Conservation (phyloP, 2,797 vertebrate genomes). For the Periophthalmus magnuspinnatus region DNA sequence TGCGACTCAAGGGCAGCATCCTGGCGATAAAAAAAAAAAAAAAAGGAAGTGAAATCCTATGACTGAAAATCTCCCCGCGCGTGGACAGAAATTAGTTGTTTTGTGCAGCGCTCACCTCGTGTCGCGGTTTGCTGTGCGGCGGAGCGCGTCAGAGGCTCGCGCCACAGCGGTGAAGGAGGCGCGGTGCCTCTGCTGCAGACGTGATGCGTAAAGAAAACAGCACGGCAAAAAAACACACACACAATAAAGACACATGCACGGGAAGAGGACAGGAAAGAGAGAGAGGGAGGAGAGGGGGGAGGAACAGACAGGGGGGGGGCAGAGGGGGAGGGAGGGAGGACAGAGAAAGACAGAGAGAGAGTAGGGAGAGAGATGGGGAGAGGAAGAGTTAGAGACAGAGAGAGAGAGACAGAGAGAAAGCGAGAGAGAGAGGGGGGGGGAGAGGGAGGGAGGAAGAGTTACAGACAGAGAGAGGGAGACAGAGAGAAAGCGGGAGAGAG, state of each 20-base stretch:
- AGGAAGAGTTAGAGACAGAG: no score
- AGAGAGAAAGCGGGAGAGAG: neutral
- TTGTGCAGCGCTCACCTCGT: neutral
- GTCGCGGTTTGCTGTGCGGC: neutral
- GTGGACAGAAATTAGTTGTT: neutral
- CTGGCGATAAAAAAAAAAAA: no score
- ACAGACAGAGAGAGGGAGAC: no score
- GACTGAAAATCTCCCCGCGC: neutral
- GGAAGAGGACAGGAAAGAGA: constrained; percentile 13
- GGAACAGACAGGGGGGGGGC: constrained; percentile 26
- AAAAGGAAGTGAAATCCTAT: no score
- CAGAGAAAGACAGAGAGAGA: no score
- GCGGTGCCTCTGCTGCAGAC: constrained; percentile 9
- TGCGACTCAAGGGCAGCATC: neutral
- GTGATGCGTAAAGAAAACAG: constrained; percentile 36
- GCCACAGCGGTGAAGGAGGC: neutral
- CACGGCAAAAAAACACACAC: constrained; percentile 22
- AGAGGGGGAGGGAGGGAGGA: neutral
- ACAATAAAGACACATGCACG: constrained; percentile 66
- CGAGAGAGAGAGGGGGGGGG: no score
- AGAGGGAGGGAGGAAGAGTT: no score
- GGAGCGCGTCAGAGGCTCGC: neutral
- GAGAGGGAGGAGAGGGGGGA: constrained; percentile 25
- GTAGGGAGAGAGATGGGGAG: no score
- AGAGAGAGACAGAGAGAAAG: no score